phyloP scores from a whole-genome alignment of 1,140 invertebrate species.

The Caenorhabditis tropicalis region DNA sequence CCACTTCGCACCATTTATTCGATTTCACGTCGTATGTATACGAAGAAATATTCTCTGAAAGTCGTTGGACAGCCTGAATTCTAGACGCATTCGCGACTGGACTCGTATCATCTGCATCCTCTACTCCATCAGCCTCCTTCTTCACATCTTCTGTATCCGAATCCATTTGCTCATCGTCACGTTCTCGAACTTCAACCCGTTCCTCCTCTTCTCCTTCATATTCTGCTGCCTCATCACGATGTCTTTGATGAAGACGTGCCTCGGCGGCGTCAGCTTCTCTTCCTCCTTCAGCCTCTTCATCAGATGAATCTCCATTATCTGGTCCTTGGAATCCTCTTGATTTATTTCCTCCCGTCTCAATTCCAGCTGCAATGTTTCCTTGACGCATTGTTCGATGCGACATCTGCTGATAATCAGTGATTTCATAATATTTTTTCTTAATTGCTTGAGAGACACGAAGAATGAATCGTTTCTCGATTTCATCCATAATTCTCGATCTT shows the following conservation, averaged over 20 bases:
- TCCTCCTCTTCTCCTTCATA: slow-evolving; percentile 74
- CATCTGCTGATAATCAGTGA: slow-evolving; percentile 55
- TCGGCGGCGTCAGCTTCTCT: slow-evolving; percentile 72
- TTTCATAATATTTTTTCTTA: slow-evolving; percentile 64
- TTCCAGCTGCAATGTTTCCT: slow-evolving; percentile 53
- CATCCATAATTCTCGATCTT: slow-evolving; percentile 57
- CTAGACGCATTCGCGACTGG: slow-evolving; percentile 3
- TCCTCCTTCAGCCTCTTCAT: slow-evolving; percentile 72
- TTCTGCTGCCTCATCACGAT: slow-evolving; percentile 77
- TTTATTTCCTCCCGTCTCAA: slow-evolving; percentile 31
- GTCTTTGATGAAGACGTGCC: slow-evolving; percentile 63
- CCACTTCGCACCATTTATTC: slow-evolving; percentile 81
- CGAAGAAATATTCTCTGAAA: slow-evolving; percentile 19
- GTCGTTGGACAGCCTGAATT: slow-evolving; percentile 15
- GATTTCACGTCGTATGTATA: slow-evolving; percentile 54
- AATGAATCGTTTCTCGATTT: slow-evolving; percentile 74
- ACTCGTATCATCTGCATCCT: slow-evolving; percentile 53
- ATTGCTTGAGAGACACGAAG: slow-evolving; percentile 67
- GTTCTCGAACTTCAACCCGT: slow-evolving; percentile 71
- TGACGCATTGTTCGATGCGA: slow-evolving; percentile 56
- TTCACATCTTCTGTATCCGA: slow-evolving; percentile 73
- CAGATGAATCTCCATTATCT: slow-evolving; percentile 71
- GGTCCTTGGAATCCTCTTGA: slow-evolving; percentile 29
- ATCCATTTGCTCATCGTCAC: not conserved
- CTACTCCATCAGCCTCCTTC: slow-evolving; percentile 75